Evolutionary conservation across 23 tunicate genomes (phyloP).

Genomic region (Trididemnum nubilum): DNA sequence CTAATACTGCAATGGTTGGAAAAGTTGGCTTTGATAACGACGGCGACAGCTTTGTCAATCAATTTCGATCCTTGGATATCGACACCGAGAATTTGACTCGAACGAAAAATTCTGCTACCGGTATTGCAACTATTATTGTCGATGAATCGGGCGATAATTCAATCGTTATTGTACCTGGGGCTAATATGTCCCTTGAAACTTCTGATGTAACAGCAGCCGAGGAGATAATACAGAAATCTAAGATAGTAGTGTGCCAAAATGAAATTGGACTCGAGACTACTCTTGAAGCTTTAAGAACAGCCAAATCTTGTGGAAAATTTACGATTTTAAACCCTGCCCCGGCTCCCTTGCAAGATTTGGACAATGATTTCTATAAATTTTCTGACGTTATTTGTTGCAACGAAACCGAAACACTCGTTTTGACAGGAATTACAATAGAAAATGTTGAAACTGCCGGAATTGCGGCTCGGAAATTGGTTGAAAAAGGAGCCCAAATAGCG

Average conservation of each 20-base stretch:
- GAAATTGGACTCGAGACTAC: slow-evolving; percentile 53
- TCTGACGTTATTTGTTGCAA: slow-evolving; percentile 80
- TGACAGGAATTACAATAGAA: slow-evolving; percentile 59
- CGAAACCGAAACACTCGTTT: slow-evolving; percentile 64
- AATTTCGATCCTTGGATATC: slow-evolving; percentile 47
- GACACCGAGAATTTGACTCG: slow-evolving; percentile 32
- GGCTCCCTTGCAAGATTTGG: slow-evolving; percentile 42
- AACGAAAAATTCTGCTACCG: slow-evolving; percentile 58
- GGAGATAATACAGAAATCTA: slow-evolving; percentile 12
- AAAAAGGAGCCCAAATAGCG: slow-evolving; percentile 51
- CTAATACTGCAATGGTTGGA: slow-evolving; percentile 63
- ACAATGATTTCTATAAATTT: slow-evolving; percentile 35
- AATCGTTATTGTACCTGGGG: slow-evolving; percentile 78
- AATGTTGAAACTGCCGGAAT: slow-evolving; percentile 43
- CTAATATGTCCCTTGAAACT: slow-evolving; percentile 56
- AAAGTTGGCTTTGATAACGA: slow-evolving; percentile 79
- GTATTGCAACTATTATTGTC: slow-evolving; percentile 87
- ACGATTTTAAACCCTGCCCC: slow-evolving; percentile 92
- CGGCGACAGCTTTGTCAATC: slow-evolving; percentile 56
- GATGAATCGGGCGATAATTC: slow-evolving; percentile 60
- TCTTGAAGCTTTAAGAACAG: slow-evolving; percentile 54
- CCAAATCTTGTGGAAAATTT: slow-evolving; percentile 34
- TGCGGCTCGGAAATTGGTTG: slow-evolving; percentile 43
- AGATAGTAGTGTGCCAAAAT: slow-evolving; percentile 75
- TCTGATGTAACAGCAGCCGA: slow-evolving; percentile 41